Conservation (phyloP, 2,797 vertebrate genomes). For the Linurgus olivaceus region DNA sequence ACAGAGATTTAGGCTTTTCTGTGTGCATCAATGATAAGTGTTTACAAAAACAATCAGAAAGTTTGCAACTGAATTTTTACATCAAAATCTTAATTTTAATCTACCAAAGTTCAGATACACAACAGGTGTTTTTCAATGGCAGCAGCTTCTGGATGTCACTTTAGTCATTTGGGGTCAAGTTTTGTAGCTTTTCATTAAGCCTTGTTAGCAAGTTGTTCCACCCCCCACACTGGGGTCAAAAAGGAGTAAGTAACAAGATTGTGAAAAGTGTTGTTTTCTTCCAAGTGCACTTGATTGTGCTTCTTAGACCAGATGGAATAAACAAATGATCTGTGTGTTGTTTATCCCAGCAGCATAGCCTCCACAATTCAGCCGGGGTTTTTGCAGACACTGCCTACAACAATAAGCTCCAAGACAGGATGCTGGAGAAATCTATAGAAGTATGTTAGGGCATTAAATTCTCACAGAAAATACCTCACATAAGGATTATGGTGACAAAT, state of each 20-base stretch:
- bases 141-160: not conserved
- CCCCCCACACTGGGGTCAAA: not conserved
- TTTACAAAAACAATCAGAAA: not conserved
- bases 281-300: not conserved
- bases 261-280: not conserved
- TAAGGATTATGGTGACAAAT: not conserved
- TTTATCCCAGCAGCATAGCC: not conserved
- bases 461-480: not conserved
- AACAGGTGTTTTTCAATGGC: not conserved
- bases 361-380: not conserved
- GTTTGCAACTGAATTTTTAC: not conserved
- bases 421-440: not conserved
- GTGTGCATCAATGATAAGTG: not conserved
- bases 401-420: not conserved
- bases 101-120: not conserved
- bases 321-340: not conserved
- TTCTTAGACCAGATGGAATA: not conserved
- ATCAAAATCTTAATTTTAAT: not conserved
- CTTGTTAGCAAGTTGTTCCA: not conserved
- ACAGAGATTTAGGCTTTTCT: not conserved
- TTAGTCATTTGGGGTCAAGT: not conserved
- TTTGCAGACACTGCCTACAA: not conserved
- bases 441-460: not conserved
- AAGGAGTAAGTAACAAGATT: not conserved
- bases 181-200: not conserved